Evolutionary conservation across 1,140 invertebrate genomes (phyloP), one percentile per base, ranked within the genome.

Genomic region (Drosophila pseudoananassae): DNA sequence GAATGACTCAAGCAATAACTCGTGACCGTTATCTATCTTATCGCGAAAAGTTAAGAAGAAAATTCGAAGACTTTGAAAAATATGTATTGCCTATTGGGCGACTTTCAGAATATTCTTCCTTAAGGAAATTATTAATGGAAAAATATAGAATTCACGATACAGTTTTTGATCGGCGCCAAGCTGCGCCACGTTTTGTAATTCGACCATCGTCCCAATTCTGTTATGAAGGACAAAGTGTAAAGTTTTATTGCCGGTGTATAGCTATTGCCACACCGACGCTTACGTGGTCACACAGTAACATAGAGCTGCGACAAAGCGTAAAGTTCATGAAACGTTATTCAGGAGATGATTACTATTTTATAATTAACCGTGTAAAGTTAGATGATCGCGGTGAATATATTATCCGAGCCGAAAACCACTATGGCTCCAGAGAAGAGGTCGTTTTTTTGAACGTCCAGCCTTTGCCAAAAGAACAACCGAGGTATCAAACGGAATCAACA

Each of bases 251-350:
- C 92, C 95, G 98, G 74, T 96, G 99, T 66, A 97, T 99, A 80
- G 98, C 98, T 6, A 95, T 97, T 60, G 98, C 98, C 17, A 95
- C 98, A 17, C 97, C 98, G 3, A 98, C 98, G 8, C 94, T 99
- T 33, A 97, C 97, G 17, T 99, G 99, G 99, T 97, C 95, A 73
- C 96, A 97, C 75, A 98, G 98, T 92, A 98, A 97, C 91, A 94
- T 95, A 74, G 98, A 99, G 85, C 93, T 99, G n/a, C 94, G 96
- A 55, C 99, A 99, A 92, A 99, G 98, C 76, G 98, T 99, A 23
- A 99, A 99, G 92, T 99, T 98, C 92, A 99, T 99, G 98, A 99
- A 99, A 93, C 95, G 98, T 74, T 99, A 99, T 91, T 93, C 95
- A 29, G 97, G 97, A 36, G 98, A 99, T 74, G 98, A 99, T 91